Base-by-base conservation (phyloP, 2,888 invertebrate species). In the Unio pictorum region DNA sequence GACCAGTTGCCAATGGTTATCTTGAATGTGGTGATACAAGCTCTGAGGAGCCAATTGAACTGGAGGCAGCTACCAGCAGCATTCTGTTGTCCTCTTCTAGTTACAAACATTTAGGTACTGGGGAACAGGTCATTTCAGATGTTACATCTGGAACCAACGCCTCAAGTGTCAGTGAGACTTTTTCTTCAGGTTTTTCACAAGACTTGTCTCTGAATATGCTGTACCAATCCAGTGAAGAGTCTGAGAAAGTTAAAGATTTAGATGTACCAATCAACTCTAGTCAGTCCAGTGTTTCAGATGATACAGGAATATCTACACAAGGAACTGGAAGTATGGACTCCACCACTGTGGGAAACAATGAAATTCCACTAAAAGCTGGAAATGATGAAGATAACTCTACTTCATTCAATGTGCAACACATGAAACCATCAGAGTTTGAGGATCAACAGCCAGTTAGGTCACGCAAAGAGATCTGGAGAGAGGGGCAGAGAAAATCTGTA, bases 401-500 rank as follows among this genome's bases (percentile, higher is more conserved):
- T 20, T 34, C 34, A 56, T 66, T 66, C 23, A 66, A 45, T 45
- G 45, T 45, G 45, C 45, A 45, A 4, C 3, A 45, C 45, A 11
- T 45, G 11, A 45, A 15, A 15, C 45, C 45, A 45, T 45, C 45
- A 45, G 45, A 11, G 45, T 15, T 45, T 11, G 5, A 72, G 60
- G n/a, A 54, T 59, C 26, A 54, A 65, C 55, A 61, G 64, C 34
- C 20, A 28, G 57, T 54, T 15, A 28, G 66, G 17, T 66, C 74
- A 11, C 59, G 34, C 64, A 76, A 77, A 55, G 77, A 79, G 54
- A 61, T 75, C 26, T 64, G 74, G 64, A 75, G 68, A 55, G 79
- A 80, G 63, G 79, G 78, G 4, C 72, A 74, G 58, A 73, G 71
- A 57, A 74, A 71, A 55, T 78, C 81, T 45, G 73, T 81, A 34